phyloP scores from a whole-genome alignment of 2,113 vertebrate genomes.

The Campylomormyrus tamandua region DNA sequence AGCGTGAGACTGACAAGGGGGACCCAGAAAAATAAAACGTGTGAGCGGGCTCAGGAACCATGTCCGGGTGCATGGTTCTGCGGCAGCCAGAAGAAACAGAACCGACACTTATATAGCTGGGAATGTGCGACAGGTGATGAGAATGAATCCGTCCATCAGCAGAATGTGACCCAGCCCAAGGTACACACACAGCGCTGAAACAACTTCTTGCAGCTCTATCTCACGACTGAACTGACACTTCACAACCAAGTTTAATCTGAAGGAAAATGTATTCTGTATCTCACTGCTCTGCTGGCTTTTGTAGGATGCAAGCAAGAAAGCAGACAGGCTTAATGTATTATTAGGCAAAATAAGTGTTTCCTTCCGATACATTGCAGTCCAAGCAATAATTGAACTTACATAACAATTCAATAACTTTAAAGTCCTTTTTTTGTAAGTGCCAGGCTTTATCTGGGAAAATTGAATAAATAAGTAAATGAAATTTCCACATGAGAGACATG shows the following conservation, averaged over 20 bases:
- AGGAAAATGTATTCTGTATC: neutral
- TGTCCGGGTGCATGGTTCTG: neutral
- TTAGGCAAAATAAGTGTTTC: neutral
- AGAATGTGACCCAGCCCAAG: neutral
- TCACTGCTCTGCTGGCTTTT: neutral
- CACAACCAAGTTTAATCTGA: neutral
- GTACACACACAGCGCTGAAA: neutral
- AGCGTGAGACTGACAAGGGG: neutral
- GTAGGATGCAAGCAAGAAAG: neutral
- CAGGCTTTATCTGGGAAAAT: neutral
- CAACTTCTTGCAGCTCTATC: neutral
- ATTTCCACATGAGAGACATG: neutral
- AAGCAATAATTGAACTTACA: neutral
- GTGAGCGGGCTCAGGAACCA: neutral
- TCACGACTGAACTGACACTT: neutral
- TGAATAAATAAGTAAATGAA: neutral
- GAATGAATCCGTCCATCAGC: neutral
- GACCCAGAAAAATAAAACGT: neutral
- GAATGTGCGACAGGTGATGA: neutral
- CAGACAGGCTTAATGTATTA: neutral
- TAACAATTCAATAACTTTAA: neutral
- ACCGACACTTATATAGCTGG: neutral
- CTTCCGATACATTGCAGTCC: neutral
- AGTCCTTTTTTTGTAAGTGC: neutral
- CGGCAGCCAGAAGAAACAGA: neutral